Evolutionary conservation across 1,140 invertebrate genomes (phyloP), one percentile per base, ranked within the genome.

Genomic region (Zophobas morio): DNA sequence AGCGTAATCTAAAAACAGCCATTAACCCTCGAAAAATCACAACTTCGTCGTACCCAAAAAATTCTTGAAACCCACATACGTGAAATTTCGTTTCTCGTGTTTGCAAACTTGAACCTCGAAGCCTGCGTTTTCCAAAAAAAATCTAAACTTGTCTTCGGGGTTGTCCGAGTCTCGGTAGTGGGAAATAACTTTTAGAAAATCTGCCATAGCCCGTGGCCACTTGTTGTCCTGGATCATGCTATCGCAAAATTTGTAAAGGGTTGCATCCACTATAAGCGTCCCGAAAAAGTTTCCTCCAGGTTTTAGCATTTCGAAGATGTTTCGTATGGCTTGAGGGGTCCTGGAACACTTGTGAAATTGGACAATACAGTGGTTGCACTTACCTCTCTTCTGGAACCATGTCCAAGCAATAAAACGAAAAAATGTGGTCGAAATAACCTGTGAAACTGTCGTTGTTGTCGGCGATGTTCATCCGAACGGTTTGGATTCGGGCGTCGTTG

Each of bases 361-460:
- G 3, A 0, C 2, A 6, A 53, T 1, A 0, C 6, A 60, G 6
- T 2, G n/a, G 3, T 35, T 35, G 5, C 1, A 82, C 89, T 87
- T 89, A 94, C 90, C 89, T 89, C 80, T 94, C 90, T 81, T 95
- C 89, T 76, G 91, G 90, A 40, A 95, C 91, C 94, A 94, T 96
- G 80, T 96, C 94, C 0, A 96, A 86, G 78, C 94, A 94, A 82
- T 95, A 94, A 81, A 96, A 95, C 0, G 94, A 96, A 70, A 94
- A 91, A 0, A 91, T 90, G 81, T 95, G 93, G 77, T 93, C 88
- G 79, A 93, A 95, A 40, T 85, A 84, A 8, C 85, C 42, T 88
- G 5, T 85, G 79, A 76, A 89, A 78, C n/a, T 89, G 82, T 0
- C 84, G 3, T 46, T 3, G 42, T 4, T 46, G 0, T 20, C 20